Evolutionary conservation across 2,113 vertebrate species (phyloP), one percentile per base, ranked within the genome.

Genomic region (Ivindomyrus marchei): DNA sequence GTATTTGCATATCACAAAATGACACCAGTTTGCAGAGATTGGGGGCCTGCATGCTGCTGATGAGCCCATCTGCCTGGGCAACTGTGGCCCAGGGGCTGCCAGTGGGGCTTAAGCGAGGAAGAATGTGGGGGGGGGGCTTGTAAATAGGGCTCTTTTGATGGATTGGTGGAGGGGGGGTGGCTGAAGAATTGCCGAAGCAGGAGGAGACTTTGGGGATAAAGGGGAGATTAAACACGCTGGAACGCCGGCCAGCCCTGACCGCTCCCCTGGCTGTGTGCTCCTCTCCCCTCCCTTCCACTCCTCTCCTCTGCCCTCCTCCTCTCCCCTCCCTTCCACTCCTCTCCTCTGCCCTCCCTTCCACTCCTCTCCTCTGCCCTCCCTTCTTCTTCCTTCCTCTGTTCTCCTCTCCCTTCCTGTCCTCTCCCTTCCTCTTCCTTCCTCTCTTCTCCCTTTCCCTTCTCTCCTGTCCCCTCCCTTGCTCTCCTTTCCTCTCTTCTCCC

Each of bases 21-120:
- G 91, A 94, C 92, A 94, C 92, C 93, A 92, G 92, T 90, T 92
- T 93, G 90, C 90, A 89, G 93, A 91, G 94, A 94, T 91, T 94
- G 93, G 92, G 92, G 89, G 88, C 62, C 91, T 87, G 91, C 87
- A 53, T 90, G 89, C 90, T 84, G 88, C 90, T 62, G 89, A 91
- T 1, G 90, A 83, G 85, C 90, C 91, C 92, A 92, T 93, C 90
- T 93, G 94, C 90, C 87, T 83, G 88, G 46, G 85, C 90, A 89
- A 90, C 70, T 91, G 91, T 88, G 90, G 89, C 24, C 70, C 89
- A 88, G 89, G 74, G 31, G 85, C 46, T 89, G 88, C 90, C 89
- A 90, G 85, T 93, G 90, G 90, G 89, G 90, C 74, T 70, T 10
- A 58, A 89, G 80, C 74, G 24, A 83, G 84, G 90, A 89, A 80